phyloP scores from a whole-genome alignment of 2,113 vertebrate species.

The Pollachius pollachius region DNA sequence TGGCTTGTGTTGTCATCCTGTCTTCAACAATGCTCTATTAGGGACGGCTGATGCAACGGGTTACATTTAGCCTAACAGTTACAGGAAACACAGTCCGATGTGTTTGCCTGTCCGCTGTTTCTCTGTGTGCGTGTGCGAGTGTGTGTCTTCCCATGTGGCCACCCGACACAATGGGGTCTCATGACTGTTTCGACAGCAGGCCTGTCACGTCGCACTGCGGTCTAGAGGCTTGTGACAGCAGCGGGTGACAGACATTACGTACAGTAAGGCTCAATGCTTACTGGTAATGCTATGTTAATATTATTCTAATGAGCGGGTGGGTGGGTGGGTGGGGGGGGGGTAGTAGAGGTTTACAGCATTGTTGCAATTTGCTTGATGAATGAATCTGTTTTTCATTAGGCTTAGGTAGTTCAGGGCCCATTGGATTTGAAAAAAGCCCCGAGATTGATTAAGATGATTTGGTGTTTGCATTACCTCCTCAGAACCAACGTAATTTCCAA shows the following conservation, averaged over 20 bases:
- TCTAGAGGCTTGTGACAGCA: not conserved
- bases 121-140: not conserved
- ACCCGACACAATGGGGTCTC: too few relatives aligned
- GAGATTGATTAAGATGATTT: slow-evolving; percentile 9
- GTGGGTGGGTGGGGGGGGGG: not conserved
- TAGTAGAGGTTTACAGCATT: not conserved
- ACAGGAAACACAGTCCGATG: slow-evolving; percentile 38
- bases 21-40: slow-evolving; percentile 20
- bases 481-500: slow-evolving; percentile 6
- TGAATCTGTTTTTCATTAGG: slow-evolving; percentile 8
- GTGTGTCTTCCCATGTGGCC: not conserved
- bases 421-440: not conserved
- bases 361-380: slow-evolving; percentile 7
- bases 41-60: slow-evolving; percentile 11
- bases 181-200: too few relatives aligned
- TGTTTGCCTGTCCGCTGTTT: not conserved
- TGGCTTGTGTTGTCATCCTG: slow-evolving; percentile 27
- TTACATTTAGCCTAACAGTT: slow-evolving; percentile 26
- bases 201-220: too few relatives aligned
- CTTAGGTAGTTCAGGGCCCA: not conserved
- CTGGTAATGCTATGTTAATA: slow-evolving; percentile 7
- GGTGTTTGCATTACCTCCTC: not conserved
- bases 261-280: not conserved
- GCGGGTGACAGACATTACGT: slow-evolving; percentile 6
- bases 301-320: slow-evolving; percentile 28